Evolutionary conservation across 2,888 invertebrate genomes (phyloP).

Genomic region (Pelosia muscerda): DNA sequence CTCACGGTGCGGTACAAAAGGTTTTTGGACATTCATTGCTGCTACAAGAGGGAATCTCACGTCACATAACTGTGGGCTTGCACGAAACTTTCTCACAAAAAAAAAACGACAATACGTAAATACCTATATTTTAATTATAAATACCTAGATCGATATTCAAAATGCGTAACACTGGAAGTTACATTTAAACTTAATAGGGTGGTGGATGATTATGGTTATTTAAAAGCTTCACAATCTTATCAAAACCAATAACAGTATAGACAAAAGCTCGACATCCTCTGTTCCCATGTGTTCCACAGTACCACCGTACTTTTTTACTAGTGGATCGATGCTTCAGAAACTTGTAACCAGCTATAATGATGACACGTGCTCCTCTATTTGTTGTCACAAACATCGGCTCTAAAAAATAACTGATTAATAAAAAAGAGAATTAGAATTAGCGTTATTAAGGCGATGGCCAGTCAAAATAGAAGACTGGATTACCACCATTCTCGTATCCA

Average conservation of each 20-base stretch:
- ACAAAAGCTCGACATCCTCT: conserved; percentile 47
- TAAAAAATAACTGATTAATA: conserved; percentile 7
- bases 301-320: conserved; percentile 44
- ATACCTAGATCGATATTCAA: too few species aligned
- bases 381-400: conserved; percentile 13
- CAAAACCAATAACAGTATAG: conserved; percentile 28
- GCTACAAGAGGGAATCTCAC: too few species aligned
- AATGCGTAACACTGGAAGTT: background rate
- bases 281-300: conserved; percentile 42
- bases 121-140: too few species aligned
- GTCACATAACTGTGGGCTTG: too few species aligned
- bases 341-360: conserved; percentile 24
- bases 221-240: conserved; percentile 16
- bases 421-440: background rate
- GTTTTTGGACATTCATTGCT: too few species aligned
- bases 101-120: too few species aligned
- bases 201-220: conserved; percentile 32
- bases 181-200: background rate
- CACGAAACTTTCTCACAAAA: too few species aligned
- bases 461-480: too few species aligned
- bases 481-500: too few species aligned
- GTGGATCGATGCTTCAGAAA: conserved; percentile 30
- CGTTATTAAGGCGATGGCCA: too few species aligned
- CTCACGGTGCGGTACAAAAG: background rate
- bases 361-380: conserved; percentile 14